Conservation (phyloP, 2,113 vertebrate species). For the Lipotes vexillifer region DNA sequence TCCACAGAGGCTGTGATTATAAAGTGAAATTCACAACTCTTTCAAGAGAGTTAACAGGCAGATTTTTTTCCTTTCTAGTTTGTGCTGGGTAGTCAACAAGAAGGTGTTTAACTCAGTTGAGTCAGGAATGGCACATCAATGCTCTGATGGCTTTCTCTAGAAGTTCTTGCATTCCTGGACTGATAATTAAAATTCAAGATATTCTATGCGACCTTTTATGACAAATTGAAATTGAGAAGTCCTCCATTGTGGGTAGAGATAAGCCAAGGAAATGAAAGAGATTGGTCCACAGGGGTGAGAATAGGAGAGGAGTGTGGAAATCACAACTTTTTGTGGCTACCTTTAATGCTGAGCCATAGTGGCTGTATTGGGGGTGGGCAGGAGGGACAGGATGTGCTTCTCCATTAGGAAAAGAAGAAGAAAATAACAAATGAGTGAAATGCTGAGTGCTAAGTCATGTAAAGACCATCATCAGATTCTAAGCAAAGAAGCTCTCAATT, state of each 20-base stretch:
- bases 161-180: not conserved
- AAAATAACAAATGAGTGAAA: constrained; percentile 22
- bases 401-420: not conserved
- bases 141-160: not conserved
- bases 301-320: not conserved
- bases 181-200: constrained; percentile 42
- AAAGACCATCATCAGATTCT: not conserved
- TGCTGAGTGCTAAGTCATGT: not conserved
- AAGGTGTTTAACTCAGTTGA: not conserved
- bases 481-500: not conserved
- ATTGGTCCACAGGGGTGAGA: not conserved
- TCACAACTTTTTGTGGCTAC: not conserved
- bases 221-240: not conserved
- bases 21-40: not conserved
- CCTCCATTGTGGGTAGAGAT: not conserved
- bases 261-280: not conserved
- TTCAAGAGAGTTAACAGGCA: not conserved
- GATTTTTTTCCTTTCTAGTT: constrained; percentile 11
- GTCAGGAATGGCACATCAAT: not conserved
- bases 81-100: not conserved
- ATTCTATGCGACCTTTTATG: constrained; percentile 2
- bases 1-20: not conserved
- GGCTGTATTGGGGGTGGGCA: not conserved
- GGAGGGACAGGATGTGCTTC: not conserved
- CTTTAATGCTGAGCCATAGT: not conserved